Evolutionary conservation across 1,140 invertebrate species (phyloP).

Genomic region (Drosophila pruinosa): DNA sequence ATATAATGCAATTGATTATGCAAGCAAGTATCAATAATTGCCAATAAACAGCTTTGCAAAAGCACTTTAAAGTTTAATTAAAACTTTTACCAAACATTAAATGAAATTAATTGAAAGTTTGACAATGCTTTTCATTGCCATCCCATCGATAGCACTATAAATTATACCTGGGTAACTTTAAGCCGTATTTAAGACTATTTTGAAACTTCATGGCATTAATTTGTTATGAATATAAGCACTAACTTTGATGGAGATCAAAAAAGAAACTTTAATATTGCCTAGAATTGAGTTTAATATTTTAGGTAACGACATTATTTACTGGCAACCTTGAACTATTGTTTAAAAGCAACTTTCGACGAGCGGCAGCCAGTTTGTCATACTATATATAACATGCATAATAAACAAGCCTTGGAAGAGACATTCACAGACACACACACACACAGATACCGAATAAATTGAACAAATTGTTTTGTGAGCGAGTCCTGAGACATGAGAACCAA

Average conservation of each 20-base stretch:
- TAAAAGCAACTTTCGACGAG: conserved; percentile 22
- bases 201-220: not conserved
- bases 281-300: not conserved
- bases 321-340: conserved; percentile 43
- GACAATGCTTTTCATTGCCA: not conserved
- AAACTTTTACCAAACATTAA: too few relatives aligned
- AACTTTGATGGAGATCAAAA: not conserved
- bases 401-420: conserved; percentile 27
- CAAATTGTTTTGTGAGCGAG: conserved; percentile 9
- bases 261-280: not conserved
- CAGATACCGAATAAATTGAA: conserved; percentile 5
- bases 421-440: not conserved
- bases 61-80: too few relatives aligned
- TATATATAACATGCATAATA: conserved; percentile 13
- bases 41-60: too few relatives aligned
- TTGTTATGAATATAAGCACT: not conserved
- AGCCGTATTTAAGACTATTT: not conserved
- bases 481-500: not conserved
- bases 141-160: not conserved
- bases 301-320: conserved; percentile 42
- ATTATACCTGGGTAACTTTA: not conserved
- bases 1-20: too few relatives aligned
- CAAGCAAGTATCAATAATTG: too few relatives aligned
- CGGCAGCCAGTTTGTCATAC: conserved; percentile 15
- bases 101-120: not conserved